Evolutionary conservation across 2,888 invertebrate species (phyloP).

Genomic region (Drosophila vallismaia): DNA sequence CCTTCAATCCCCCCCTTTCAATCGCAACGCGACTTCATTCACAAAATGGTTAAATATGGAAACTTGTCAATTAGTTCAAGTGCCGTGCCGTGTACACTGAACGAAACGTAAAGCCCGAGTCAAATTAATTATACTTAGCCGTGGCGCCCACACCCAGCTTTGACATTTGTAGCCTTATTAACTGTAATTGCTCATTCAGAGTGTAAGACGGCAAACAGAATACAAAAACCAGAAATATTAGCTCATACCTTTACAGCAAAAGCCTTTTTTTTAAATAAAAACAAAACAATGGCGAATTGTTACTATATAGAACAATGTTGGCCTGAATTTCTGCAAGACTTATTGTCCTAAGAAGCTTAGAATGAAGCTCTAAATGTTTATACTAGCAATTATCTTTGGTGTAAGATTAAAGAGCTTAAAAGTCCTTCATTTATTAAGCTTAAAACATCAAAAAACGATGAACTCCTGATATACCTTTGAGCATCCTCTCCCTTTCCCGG

Average conservation of each 20-base stretch:
- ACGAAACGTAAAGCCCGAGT: conserved; percentile 58
- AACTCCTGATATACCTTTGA: too few relatives aligned
- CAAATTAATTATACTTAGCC: conserved; percentile 71
- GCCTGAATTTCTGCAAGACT: neutral
- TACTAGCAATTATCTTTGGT: too few relatives aligned
- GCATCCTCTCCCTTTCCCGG: too few relatives aligned
- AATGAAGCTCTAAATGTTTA: too few relatives aligned
- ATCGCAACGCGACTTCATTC: conserved; percentile 52
- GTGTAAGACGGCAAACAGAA: conserved; percentile 13
- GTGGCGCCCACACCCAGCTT: conserved; percentile 32
- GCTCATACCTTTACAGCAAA: conserved; percentile 21
- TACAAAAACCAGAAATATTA: conserved; percentile 17
- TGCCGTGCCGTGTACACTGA: conserved; percentile 62
- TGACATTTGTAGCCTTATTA: conserved; percentile 64
- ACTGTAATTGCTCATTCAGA: conserved; percentile 71
- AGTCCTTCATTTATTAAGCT: too few relatives aligned
- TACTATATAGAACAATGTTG: neutral
- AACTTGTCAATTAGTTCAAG: conserved; percentile 76
- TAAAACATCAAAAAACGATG: too few relatives aligned
- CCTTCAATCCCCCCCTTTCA: neutral
- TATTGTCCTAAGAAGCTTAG: neutral
- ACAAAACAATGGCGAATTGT: neutral
- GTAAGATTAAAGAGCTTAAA: too few relatives aligned
- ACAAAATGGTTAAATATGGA: conserved; percentile 74
- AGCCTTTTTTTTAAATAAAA: neutral